These are phyloP conservation scores for Ecdyonurus torrentis DNA, from an alignment of 2,888 invertebrate species.

Conservation along the genomic window DNA sequence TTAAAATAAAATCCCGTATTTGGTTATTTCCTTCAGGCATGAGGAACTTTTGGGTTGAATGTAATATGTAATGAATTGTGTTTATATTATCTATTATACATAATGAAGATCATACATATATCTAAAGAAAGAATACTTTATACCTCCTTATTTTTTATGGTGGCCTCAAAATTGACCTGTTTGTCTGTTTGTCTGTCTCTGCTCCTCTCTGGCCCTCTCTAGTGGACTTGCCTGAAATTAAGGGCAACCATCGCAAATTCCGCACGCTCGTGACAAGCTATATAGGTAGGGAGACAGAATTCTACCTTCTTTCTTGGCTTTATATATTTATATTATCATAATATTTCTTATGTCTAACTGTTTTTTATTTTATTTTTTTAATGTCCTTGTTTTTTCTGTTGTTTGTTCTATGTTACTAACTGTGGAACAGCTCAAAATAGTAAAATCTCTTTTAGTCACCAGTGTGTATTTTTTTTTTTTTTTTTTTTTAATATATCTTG, in stretches of 20 bases:
- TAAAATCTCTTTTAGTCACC: no score
- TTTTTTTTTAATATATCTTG: background rate
- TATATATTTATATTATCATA: no score
- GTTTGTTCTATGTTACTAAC: background rate
- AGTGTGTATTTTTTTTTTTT: background rate
- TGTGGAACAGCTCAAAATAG: background rate
- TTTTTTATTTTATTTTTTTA: no score
- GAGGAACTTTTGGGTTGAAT: background rate
- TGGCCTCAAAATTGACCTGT: slow-evolving; percentile 3
- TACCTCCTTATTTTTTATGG: slow-evolving; percentile 7
- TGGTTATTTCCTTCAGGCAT: background rate
- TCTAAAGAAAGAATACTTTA: background rate
- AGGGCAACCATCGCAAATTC: slow-evolving; percentile 98
- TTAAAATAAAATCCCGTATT: no score
- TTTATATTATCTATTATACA: background rate
- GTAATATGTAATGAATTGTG: background rate
- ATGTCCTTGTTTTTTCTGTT: no score
- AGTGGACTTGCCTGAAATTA: slow-evolving; percentile 98
- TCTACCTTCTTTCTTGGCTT: background rate
- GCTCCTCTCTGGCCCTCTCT: slow-evolving; percentile 17
- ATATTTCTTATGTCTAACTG: background rate
- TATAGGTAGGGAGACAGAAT: slow-evolving; percentile 58
- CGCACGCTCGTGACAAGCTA: slow-evolving; percentile 98
- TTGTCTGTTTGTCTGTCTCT: slow-evolving; percentile 7
- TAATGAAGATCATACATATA: no score